Percentiles rank a stretch among this genome's conserved stretches.
Evolutionary conservation across 1,140 invertebrate genomes (phyloP).

Genomic region (Drosophila suzukii): DNA sequence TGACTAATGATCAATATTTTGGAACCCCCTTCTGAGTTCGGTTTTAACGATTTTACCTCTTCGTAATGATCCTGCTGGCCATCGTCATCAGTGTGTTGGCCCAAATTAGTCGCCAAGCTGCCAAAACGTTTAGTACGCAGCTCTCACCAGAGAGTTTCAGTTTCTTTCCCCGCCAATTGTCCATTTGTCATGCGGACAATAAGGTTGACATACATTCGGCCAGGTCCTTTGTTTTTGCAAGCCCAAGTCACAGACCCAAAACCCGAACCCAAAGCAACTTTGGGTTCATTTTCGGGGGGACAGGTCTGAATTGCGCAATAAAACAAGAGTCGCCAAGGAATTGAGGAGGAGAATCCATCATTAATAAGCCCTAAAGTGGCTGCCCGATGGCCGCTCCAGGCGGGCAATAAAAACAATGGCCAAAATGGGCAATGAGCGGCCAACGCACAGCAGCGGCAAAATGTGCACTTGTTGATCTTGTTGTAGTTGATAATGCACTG

Average conservation of each 20-base stretch:
- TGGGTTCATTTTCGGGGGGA: conserved; percentile 3
- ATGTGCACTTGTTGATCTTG: conserved; percentile 61
- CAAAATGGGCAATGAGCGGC: conserved; percentile 74
- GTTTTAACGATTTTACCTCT: background rate
- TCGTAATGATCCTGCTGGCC: conserved; percentile 1
- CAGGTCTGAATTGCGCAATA: conserved; percentile 67
- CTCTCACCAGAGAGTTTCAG: conserved; percentile 48
- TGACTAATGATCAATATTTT: background rate
- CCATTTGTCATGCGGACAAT: conserved; percentile 76
- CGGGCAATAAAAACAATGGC: conserved; percentile 79
- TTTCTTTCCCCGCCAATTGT: conserved; percentile 45
- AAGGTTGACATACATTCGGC: conserved; percentile 76
- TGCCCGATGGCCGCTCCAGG: conserved; percentile 64
- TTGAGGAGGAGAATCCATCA: conserved; percentile 82
- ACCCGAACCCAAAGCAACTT: background rate
- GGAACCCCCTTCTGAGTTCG: background rate
- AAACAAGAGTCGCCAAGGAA: conserved; percentile 60
- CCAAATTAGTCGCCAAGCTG: conserved; percentile 78
- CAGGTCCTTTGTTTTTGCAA: conserved; percentile 51
- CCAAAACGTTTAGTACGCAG: conserved; percentile 77
- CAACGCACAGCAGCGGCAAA: conserved; percentile 42
- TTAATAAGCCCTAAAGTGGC: conserved; percentile 83
- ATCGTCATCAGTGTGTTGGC: conserved; percentile 33
- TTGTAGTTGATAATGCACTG: conserved; percentile 32
- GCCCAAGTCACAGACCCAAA: background rate